phyloP scores from a whole-genome alignment of 2,888 invertebrate genomes.

The Deilephila elpenor region DNA sequence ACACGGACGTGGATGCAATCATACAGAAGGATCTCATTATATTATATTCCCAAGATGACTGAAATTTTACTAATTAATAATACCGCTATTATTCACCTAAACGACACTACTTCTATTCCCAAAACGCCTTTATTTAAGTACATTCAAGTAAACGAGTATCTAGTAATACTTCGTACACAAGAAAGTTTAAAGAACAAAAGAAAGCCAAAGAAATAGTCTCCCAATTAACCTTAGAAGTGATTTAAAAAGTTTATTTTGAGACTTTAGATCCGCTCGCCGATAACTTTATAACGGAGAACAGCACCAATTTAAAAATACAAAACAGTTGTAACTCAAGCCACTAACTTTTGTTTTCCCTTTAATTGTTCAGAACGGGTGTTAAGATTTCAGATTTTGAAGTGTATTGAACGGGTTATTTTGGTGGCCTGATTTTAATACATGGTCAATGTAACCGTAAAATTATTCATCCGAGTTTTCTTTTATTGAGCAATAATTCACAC shows the following conservation, averaged over 20 bases:
- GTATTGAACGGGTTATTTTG: neutral
- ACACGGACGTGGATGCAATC: no score
- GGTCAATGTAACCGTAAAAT: neutral
- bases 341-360: conserved; percentile 19
- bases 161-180: neutral
- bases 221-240: conserved; percentile 28
- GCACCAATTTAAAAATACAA: conserved; percentile 25
- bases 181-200: conserved; percentile 16
- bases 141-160: conserved; percentile 4
- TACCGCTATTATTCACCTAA: neutral
- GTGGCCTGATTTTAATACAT: neutral
- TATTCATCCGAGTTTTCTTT: neutral
- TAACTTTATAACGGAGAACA: conserved; percentile 20
- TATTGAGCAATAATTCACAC: neutral
- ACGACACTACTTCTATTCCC: neutral
- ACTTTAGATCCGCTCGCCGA: conserved; percentile 11
- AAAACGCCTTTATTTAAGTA: neutral
- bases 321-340: conserved; percentile 19
- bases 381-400: conserved; percentile 9
- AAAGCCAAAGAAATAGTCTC: conserved; percentile 19
- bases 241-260: conserved; percentile 25
- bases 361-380: neutral
- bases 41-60: no score
- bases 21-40: no score
- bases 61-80: neutral